These are phyloP conservation scores for Gobiocypris rarus DNA, from an alignment of 2,113 vertebrate genomes.

Conservation along the genomic window DNA sequence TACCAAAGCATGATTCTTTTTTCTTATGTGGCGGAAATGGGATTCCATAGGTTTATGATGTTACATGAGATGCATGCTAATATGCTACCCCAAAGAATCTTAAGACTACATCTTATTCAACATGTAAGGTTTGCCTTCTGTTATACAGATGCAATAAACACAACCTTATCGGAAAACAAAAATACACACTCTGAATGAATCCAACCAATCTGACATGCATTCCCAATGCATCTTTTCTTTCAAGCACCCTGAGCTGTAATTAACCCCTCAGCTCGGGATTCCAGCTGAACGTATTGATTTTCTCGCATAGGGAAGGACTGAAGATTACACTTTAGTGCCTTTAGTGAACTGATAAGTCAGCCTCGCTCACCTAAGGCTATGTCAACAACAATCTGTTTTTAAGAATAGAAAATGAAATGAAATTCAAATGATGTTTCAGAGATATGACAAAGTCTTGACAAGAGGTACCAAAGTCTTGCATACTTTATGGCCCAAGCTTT, in stretches of 20 bases:
- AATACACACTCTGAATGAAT: not conserved
- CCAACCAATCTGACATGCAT: not conserved
- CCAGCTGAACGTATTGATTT: constrained; percentile 45
- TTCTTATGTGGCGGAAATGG: not conserved
- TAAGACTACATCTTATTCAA: not conserved
- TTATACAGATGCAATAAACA: not conserved
- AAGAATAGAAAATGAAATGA: not conserved
- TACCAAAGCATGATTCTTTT: not conserved
- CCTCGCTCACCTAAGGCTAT: constrained; percentile 19
- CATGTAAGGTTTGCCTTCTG: not conserved
- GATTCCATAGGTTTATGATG: too few species aligned
- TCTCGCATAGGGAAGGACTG: constrained; percentile 22
- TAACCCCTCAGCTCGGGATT: constrained; percentile 36
- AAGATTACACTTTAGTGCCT: constrained; percentile 46
- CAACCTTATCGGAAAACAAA: not conserved
- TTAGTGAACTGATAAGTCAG: constrained; percentile 40
- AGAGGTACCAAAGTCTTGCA: constrained; percentile 13
- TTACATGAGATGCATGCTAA: too few species aligned
- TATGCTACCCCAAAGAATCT: not conserved
- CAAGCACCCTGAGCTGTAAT: constrained; percentile 45
- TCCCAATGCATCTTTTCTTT: constrained; percentile 7
- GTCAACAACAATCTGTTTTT: constrained; percentile 5
- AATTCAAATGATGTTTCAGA: not conserved
- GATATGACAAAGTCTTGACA: not conserved
- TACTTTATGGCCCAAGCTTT: constrained; percentile 35